Evolutionary conservation across 2,113 vertebrate species (phyloP), one percentile per base, ranked within the genome.

Genomic region (Amphiprion percula): DNA sequence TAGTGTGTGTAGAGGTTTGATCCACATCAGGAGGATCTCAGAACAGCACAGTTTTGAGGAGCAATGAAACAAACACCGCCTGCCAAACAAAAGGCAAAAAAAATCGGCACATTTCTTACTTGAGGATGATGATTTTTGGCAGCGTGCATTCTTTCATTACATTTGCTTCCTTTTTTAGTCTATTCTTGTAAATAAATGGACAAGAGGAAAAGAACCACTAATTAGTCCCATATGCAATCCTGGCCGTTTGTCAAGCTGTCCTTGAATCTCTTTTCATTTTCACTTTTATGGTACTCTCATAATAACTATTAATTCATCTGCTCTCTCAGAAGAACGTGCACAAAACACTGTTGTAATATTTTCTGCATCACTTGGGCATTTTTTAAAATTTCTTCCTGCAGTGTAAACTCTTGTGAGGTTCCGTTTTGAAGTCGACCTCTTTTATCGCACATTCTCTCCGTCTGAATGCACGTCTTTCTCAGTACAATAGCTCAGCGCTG

Each of bases 31-130:
- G 95, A 95, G 92, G 73, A 85, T 91, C 95, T 94, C 37, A 75
- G 93, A 93, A 85, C 93, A 88, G 92, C 21, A 21, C 21, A 93
- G 94, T 94, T 92, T 84, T 88, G 83, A 91, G 91, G 92, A 94
- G 94, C 94, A 94, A 94, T 95, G 95, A 96, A 94, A 94, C 94
- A 83, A 85, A 95, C 94, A 94, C 87, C 88, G 87, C 87, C 94
- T 93, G 93, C 93, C 90, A 95, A 82, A 96, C 92, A 95, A 26
- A 26, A 26, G 92, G 90, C 93, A 65, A 50, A 78, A 52, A 94
- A 92, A 94, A 95, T 95, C 33, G 37, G 23, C 53, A 94, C 62
- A 95, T 95, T 94, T 93, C 93, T 94, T 1, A 93, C 95, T 95
- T 95, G 94, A 96, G 94, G 94, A 95, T 95, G 94, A 96, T 93